phyloP scores from a whole-genome alignment of 2,797 vertebrate genomes.

The Eurystomus glaucurus region DNA sequence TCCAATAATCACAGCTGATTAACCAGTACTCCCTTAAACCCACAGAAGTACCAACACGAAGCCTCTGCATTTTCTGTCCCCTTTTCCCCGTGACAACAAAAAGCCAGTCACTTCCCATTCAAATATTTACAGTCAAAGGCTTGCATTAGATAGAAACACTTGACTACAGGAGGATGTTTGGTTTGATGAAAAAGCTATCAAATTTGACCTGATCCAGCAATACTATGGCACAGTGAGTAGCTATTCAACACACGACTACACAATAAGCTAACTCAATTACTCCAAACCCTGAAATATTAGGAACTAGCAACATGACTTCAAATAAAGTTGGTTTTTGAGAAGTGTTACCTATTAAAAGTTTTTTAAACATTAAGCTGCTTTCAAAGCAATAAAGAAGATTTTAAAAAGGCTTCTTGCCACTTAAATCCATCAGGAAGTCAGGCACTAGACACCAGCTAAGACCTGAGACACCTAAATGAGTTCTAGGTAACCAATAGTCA shows the following conservation, averaged over 20 bases:
- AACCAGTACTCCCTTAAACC: background rate
- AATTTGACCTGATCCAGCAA: background rate
- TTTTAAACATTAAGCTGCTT: background rate
- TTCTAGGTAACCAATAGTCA: background rate
- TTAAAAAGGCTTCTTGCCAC: background rate
- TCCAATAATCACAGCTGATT: background rate
- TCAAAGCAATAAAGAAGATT: background rate
- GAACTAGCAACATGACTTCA: background rate
- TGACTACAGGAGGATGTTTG: background rate
- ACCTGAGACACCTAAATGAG: background rate
- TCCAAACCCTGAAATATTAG: background rate
- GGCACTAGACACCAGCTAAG: background rate
- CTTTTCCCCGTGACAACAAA: background rate
- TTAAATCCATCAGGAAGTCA: background rate
- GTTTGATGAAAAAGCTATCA: background rate
- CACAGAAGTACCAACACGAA: background rate
- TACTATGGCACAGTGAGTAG: background rate
- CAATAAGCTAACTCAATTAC: background rate
- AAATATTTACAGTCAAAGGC: background rate
- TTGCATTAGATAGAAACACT: background rate
- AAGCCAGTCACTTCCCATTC: background rate
- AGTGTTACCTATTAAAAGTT: background rate
- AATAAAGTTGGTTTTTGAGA: background rate
- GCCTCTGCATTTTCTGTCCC: background rate
- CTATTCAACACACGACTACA: background rate